Evolutionary conservation across 2,888 invertebrate genomes (phyloP).

Genomic region (Pegoplata infirma): DNA sequence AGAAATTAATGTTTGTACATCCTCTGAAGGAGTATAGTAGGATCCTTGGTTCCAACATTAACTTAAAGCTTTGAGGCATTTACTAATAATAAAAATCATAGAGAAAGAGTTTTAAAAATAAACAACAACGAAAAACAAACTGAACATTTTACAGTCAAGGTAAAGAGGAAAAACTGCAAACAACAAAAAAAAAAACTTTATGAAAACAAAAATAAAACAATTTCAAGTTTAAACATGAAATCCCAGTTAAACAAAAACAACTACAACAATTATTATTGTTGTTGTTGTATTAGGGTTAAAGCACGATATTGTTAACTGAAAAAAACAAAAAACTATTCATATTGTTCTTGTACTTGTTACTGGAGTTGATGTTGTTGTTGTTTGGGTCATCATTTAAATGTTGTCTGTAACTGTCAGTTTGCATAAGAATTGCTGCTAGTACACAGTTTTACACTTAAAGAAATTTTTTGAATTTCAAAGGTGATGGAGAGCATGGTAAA

Average conservation of each 20-base stretch:
- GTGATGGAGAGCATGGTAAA: too few species aligned
- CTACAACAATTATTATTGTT: conserved; percentile 24
- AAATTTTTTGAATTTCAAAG: too few species aligned
- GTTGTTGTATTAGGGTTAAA: conserved; percentile 49
- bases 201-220: conserved; percentile 34
- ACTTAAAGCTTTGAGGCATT: conserved; percentile 40
- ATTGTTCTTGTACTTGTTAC: conserved; percentile 34
- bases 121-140: conserved; percentile 19
- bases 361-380: conserved; percentile 22
- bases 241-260: conserved; percentile 23
- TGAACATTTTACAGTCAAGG: conserved; percentile 43
- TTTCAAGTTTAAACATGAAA: conserved; percentile 58
- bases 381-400: conserved; percentile 54
- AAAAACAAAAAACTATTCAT: conserved; percentile 14
- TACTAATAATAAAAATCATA: conserved; percentile 49
- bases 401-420: conserved; percentile 32
- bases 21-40: background rate
- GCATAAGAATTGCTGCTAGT: conserved; percentile 15
- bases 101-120: conserved; percentile 23
- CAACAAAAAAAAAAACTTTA: conserved; percentile 24
- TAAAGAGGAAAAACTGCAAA: conserved; percentile 42
- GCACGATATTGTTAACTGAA: conserved; percentile 33
- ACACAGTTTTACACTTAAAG: too few species aligned
- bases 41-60: too few species aligned
- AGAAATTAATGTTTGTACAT: too few species aligned